Base-by-base conservation (phyloP, 1,140 invertebrate species). In the Drosophila bipectinata region DNA sequence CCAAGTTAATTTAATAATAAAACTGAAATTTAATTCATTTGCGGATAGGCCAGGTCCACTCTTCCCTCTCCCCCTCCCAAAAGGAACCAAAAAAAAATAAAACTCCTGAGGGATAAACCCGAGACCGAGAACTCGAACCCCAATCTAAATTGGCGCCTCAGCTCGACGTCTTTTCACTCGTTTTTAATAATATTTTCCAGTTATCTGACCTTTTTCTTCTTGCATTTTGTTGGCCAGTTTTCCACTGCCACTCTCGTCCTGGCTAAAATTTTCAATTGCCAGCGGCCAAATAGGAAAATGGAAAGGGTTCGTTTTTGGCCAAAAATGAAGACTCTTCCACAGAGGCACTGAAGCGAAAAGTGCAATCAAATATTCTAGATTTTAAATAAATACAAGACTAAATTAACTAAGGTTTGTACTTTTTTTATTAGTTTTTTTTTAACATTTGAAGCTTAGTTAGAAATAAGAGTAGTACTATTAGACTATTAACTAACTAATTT, bases 1-100 rank as follows among this genome's bases (percentile, higher is more conserved):
- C 82, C 88, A 90, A 90, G 88, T 84, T 88, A 90, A 90, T 90
- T 90, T 88, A 90, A 88, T 90, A 90, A 90, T 88, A 90, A 90
- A 90, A 81, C 77, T 90, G 74, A 79, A 90, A 90, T 90, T 90
- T 90, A 90, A 90, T 90, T 90, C 88, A 90, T 90, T 90, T 90
- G 83, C 61, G 88, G 77, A 88, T 84, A 89, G 85, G 85, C 83
- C 64, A 88, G 49, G 24, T 6, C 26, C 26, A 5, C 26, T 28
- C 26, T 15, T 14, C 39, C 14, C n/a, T 44, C 10, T 44, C 41
- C 9, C 0, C 4, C 39, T 41, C n/a, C 6, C 10, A 14, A 6
- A 7, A 1, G 14, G 6, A 9, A n/a, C 2, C 15, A 7, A 14
- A n/a, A 44, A 30, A 51, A 44, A 24, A 12, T 21, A 82, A 87